Evolutionary conservation across 2,888 invertebrate genomes (phyloP).

Genomic region (Amphipoea oculea): DNA sequence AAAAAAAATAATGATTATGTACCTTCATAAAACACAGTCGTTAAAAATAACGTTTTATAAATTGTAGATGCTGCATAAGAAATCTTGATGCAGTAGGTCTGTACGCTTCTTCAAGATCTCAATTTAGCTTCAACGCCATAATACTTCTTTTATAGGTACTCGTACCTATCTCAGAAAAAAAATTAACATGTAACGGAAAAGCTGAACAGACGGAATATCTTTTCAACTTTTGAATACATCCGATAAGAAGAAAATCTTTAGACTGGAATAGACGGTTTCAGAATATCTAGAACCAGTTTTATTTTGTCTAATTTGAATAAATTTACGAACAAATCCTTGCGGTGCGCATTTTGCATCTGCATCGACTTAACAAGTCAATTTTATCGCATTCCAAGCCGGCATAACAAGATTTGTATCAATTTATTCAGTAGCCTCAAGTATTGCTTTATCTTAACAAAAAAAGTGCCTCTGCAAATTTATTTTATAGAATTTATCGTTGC

Average conservation of each 20-base stretch:
- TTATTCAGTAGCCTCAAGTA: conserved; percentile 39
- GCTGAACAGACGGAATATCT: conserved; percentile 18
- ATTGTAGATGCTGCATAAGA: conserved; percentile 25
- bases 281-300: conserved; percentile 34
- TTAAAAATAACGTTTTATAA: neutral
- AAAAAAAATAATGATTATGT: neutral
- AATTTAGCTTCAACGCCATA: conserved; percentile 15
- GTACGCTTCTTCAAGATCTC: neutral
- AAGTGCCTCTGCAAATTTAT: conserved; percentile 12
- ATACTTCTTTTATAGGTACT: neutral
- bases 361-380: conserved; percentile 49
- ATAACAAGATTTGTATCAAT: conserved; percentile 53
- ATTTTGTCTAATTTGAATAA: conserved; percentile 66
- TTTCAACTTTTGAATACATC: conserved; percentile 15
- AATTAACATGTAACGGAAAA: conserved; percentile 11
- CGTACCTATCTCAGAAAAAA: neutral
- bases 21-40: conserved; percentile 5
- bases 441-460: conserved; percentile 27
- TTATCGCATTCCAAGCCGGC: conserved; percentile 25
- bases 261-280: conserved; percentile 24
- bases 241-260: conserved; percentile 18
- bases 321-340: conserved; percentile 60
- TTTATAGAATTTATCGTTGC: conserved; percentile 19
- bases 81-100: conserved; percentile 7
- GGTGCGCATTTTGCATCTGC: conserved; percentile 49